Evolutionary conservation across 2,797 vertebrate genomes (phyloP), one percentile per base, ranked within the genome.

Genomic region (Enoplosus armatus): DNA sequence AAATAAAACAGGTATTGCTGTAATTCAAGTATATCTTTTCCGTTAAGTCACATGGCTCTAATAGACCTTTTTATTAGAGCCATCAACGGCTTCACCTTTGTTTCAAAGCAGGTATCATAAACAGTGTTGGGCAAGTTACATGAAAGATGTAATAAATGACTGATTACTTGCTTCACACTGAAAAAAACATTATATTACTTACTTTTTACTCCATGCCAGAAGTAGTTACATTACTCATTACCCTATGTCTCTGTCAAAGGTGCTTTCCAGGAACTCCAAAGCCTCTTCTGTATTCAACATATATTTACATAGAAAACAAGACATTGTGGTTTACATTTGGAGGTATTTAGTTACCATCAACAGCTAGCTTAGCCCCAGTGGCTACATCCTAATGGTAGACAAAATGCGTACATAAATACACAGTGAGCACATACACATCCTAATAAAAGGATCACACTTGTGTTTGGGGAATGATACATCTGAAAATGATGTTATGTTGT

Each of bases 401-500:
- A 59, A 64, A 54, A 75, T 54, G 5, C 12, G 56, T 24, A 16
- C 26, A 51, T 7, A 70, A 18, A 26, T 6, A 69, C 14, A 47
- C 35, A 63, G 12, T 22, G n/a, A 41, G 9, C 29, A 12, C 9
- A 60, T 16, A 24, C 20, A 72, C 16, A 53, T 14, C 18, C 45
- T n/a, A 35, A 45, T 60, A 55, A 62, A 75, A 27, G 43, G 48
- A 48, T 50, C 26, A 27, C n/a, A 75, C 3, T 58, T 45, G 16
- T 45, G 41, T 45, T 45, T 45, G 41, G 18, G 16, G 41, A 45
- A 18, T 18, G 16, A 45, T 45, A 45, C 16, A 45, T 45, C 3
- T 74, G 12, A 51, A 67, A 77, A 71, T 47, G 0, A 72, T 63
- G 64, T 58, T 9, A 37, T n/a, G 27, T 66, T 64, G n/a, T 83